These are phyloP conservation scores for Tricholauxania praeusta DNA, from an alignment of 2,888 invertebrate genomes.

Conservation along the genomic window DNA sequence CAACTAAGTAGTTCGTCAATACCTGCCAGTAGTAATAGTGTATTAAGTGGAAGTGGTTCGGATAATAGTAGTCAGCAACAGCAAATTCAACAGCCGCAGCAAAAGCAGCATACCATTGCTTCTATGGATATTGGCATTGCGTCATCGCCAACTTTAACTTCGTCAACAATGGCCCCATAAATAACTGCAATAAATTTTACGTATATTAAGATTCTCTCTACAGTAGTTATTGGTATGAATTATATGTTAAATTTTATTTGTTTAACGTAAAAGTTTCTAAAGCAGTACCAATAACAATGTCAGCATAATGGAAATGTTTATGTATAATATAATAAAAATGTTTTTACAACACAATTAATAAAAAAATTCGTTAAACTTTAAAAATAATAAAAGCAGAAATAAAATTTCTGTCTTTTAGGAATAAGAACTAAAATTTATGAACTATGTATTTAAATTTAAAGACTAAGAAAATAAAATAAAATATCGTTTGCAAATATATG, in stretches of 20 bases:
- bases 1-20: background rate
- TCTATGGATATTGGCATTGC: slow-evolving; percentile 3
- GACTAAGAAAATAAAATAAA: slow-evolving; percentile 27
- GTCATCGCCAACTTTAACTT: background rate
- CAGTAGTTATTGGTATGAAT: too few species aligned
- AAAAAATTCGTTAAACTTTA: background rate
- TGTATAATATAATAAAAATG: too few species aligned
- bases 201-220: background rate
- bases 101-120: slow-evolving; percentile 8
- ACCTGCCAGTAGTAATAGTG: slow-evolving; percentile 5
- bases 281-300: too few species aligned
- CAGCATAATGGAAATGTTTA: too few species aligned
- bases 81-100: slow-evolving; percentile 14
- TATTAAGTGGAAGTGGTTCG: slow-evolving; percentile 7
- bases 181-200: background rate
- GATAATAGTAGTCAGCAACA: slow-evolving; percentile 4
- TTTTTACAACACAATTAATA: background rate
- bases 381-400: slow-evolving; percentile 1
- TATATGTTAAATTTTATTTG: too few species aligned
- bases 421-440: slow-evolving; percentile 11
- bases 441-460: slow-evolving; percentile 21
- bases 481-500: background rate
- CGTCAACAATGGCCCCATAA: slow-evolving; percentile 5
- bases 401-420: slow-evolving; percentile 13
- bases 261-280: too few species aligned